Evolutionary conservation across 1,140 invertebrate genomes (phyloP).

Genomic region (Eupristina koningsbergeri): DNA sequence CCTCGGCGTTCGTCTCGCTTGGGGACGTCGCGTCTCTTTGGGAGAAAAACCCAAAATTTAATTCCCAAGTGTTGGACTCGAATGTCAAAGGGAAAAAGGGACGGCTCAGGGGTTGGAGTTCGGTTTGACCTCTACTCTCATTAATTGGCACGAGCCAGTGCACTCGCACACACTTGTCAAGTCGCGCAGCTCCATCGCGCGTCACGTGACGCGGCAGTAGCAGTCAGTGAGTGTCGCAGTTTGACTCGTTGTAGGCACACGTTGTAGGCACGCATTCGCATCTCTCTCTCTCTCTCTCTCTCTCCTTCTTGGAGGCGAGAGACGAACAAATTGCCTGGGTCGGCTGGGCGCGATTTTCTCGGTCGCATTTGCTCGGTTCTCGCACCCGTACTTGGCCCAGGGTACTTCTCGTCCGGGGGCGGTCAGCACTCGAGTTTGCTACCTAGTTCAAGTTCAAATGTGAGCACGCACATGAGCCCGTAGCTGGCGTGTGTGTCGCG

Average conservation of each 20-base stretch:
- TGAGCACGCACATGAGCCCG: background rate
- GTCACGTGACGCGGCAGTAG: constrained; percentile 4
- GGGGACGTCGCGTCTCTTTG: too few species aligned
- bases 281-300: background rate
- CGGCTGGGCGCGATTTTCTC: too few species aligned
- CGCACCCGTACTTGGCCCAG: background rate
- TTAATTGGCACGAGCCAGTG: background rate
- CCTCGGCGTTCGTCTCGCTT: too few species aligned
- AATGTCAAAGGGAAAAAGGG: too few species aligned
- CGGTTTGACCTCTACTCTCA: background rate
- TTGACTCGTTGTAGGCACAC: constrained; percentile 1
- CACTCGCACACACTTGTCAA: background rate
- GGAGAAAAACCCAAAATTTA: too few species aligned
- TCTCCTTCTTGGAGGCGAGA: background rate
- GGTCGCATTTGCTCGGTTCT: too few species aligned
- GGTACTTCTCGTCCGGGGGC: background rate
- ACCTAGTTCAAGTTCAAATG: constrained; percentile 16
- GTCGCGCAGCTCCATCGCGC: background rate
- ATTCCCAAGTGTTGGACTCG: too few species aligned
- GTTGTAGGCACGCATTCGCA: background rate
- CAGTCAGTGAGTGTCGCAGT: background rate
- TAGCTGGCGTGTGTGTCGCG: too few species aligned
- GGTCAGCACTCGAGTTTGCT: background rate
- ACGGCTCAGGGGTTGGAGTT: background rate
- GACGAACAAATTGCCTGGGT: too few species aligned